These are phyloP conservation scores for Cherax quadricarinatus DNA, from an alignment of 1,140 invertebrate species.

Conservation along the genomic window DNA sequence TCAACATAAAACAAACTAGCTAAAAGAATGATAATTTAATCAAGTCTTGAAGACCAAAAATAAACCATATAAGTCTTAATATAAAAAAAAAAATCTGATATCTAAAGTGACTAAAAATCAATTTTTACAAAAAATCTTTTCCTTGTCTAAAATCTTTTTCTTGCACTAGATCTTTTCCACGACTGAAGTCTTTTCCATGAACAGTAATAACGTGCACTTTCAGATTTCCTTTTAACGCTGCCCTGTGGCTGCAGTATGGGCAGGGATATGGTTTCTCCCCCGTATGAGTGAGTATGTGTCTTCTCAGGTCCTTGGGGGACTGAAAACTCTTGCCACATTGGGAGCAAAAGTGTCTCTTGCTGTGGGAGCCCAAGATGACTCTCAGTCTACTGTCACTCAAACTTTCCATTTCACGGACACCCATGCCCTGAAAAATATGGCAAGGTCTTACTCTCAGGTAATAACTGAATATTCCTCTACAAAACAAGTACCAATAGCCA, in stretches of 20 bases:
- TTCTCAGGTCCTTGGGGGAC: constrained; percentile 72
- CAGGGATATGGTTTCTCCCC: constrained; percentile 68
- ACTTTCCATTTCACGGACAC: constrained; percentile 68
- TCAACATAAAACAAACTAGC: background rate
- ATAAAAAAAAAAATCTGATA: background rate
- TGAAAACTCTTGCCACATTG: constrained; percentile 72
- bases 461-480: constrained; percentile 44
- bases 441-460: constrained; percentile 69
- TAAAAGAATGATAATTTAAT: background rate
- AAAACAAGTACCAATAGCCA: constrained; percentile 29
- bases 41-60: background rate
- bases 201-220: constrained; percentile 72
- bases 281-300: constrained; percentile 71
- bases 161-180: constrained; percentile 48
- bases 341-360: constrained; percentile 63
- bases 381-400: constrained; percentile 69
- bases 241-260: constrained; percentile 69
- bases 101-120: background rate
- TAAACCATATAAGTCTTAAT: background rate
- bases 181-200: constrained; percentile 59
- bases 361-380: constrained; percentile 65
- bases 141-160: constrained; percentile 37
- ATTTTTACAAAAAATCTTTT: constrained; percentile 34
- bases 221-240: constrained; percentile 70
- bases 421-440: constrained; percentile 69